Evolutionary conservation across 2,888 invertebrate genomes (phyloP).

Genomic region (Malachius bipustulatus): DNA sequence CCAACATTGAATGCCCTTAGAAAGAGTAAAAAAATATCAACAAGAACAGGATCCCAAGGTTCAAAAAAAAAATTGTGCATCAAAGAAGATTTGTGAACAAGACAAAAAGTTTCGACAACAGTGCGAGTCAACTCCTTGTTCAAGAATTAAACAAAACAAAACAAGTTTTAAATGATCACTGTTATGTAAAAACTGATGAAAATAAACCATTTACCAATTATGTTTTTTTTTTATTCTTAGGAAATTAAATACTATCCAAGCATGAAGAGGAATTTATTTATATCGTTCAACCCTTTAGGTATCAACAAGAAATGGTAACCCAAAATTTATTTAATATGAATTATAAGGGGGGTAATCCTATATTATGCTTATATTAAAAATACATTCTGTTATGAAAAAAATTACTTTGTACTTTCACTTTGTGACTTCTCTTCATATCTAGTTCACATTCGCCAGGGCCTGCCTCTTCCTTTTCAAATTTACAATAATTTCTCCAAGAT

Average conservation of each 20-base stretch:
- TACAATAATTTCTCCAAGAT: no score
- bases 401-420: no score
- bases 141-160: not conserved
- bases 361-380: no score
- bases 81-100: constrained; percentile 4
- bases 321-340: no score
- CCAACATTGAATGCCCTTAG: constrained; percentile 2
- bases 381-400: no score
- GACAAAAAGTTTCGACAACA: constrained; percentile 7
- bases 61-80: not conserved
- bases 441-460: constrained; percentile 2
- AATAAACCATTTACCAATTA: no score
- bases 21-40: constrained; percentile 1
- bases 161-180: constrained; percentile 3
- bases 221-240: no score
- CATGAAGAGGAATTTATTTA: not conserved
- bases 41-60: constrained; percentile 2
- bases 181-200: constrained; percentile 2
- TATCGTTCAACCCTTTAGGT: no score
- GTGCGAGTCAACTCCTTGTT: no score
- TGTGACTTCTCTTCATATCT: constrained; percentile 3
- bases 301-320: no score
- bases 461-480: not conserved
- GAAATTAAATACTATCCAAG: no score
- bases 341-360: no score